Evolutionary conservation across 2,888 invertebrate species (phyloP).

Genomic region (Lamproptera curius): DNA sequence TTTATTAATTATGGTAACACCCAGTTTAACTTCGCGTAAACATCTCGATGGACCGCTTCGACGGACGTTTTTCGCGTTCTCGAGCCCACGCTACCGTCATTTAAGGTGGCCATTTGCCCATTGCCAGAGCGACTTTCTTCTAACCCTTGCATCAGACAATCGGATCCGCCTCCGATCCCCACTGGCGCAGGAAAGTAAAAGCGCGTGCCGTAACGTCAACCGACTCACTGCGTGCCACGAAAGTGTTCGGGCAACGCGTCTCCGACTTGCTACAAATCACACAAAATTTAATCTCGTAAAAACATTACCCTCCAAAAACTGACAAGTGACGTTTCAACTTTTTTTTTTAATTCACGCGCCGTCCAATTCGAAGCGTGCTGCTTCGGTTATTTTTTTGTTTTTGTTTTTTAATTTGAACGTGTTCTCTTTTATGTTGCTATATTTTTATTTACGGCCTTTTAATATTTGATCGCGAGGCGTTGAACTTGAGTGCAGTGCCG

Average conservation of each 20-base stretch:
- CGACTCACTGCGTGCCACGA: constrained; percentile 60
- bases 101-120: constrained; percentile 25
- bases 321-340: constrained; percentile 27
- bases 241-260: constrained; percentile 64
- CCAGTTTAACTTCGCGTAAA: too few relatives aligned
- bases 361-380: constrained; percentile 30
- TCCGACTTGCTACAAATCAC: too few relatives aligned
- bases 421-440: too few relatives aligned
- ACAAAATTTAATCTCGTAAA: constrained; percentile 31
- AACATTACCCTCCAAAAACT: constrained; percentile 55
- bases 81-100: constrained; percentile 17
- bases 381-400: too few relatives aligned
- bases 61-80: too few relatives aligned
- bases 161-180: constrained; percentile 48
- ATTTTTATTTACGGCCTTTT: too few relatives aligned
- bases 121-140: constrained; percentile 19
- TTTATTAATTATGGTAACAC: too few relatives aligned
- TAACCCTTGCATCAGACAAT: constrained; percentile 27
- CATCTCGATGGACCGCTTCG: too few relatives aligned
- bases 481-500: constrained; percentile 61
- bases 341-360: constrained; percentile 9
- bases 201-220: constrained; percentile 47
- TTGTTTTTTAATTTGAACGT: too few relatives aligned
- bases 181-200: constrained; percentile 73
- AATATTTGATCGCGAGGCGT: constrained; percentile 24